Evolutionary conservation across 2,113 vertebrate species (phyloP), one percentile per base, ranked within the genome.

Genomic region (Galemys pyrenaicus): DNA sequence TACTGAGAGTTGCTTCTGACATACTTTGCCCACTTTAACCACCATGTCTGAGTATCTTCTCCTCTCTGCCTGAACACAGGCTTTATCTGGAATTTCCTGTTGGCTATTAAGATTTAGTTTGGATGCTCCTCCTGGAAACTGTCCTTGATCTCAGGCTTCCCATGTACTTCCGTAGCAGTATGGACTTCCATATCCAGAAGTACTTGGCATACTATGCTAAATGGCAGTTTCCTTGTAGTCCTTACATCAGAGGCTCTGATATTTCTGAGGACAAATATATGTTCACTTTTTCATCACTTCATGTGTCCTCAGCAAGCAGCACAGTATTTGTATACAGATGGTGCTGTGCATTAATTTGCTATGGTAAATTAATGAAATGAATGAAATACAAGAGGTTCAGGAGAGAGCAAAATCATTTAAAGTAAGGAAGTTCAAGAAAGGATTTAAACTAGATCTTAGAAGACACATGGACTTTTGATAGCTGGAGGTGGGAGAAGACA

Each of bases 301-400:
- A 32, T 90, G 68, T 81, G n/a, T 91, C 60, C 65, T 94, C 32
- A 89, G 74, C 58, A 96, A 82, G 64, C n/a, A 89, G 77, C 54
- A 80, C 4, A 85, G 75, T 62, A 12, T 79, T 80, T 60, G 71
- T 16, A 83, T 54, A 89, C 60, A 51, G 51, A 89, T 95, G 58
- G 67, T 81, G 41, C 22, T 67, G 37, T 22, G 11, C 65, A 83
- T 35, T 58, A 87, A 80, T 89, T 75, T 89, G 24, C 39, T 87
- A 80, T 49, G 95, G 73, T 51, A 51, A 96, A 95, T 86, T 71
- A 89, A 85, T n/a, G 54, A 95, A 81, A 93, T 85, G 41, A 96
- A 51, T 89, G 84, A 89, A 92, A 95, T 10, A 94, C 4, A 94
- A 83, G 35, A 90, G 60, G 58, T 89, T 91, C 64, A 87, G 30